These are phyloP conservation scores for Latrodectus geometricus DNA, from an alignment of 1,140 invertebrate species.

Conservation along the genomic window DNA sequence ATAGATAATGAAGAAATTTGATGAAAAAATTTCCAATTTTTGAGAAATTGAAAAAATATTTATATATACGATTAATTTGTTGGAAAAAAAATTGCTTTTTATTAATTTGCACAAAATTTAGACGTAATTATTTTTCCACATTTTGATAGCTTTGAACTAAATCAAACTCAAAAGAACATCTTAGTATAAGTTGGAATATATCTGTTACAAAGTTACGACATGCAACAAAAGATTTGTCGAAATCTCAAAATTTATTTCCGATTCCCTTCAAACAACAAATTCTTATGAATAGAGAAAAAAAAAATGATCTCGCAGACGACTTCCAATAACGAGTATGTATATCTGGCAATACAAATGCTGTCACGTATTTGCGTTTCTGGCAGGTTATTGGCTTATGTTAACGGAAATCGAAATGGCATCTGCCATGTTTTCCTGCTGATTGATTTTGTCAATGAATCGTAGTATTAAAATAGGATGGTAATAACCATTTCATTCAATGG, in stretches of 20 bases:
- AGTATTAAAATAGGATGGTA: conserved; percentile 58
- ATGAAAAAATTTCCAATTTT: too few relatives aligned
- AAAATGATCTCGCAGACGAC: neutral
- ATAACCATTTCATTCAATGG: conserved; percentile 52
- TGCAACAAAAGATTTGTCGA: conserved; percentile 8
- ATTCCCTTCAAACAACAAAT: conserved; percentile 24
- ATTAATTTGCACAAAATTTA: too few relatives aligned
- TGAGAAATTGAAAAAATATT: too few relatives aligned
- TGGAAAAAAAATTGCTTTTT: too few relatives aligned
- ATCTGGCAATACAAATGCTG: conserved; percentile 33
- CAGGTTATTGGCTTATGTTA: conserved; percentile 54
- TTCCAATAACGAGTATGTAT: conserved; percentile 9
- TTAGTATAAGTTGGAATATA: neutral
- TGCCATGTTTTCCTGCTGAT: conserved; percentile 48
- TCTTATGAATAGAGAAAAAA: conserved; percentile 26
- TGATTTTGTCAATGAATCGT: conserved; percentile 59
- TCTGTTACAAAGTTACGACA: neutral
- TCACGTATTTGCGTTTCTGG: conserved; percentile 34
- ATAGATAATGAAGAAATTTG: too few relatives aligned
- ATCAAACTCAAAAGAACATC: too few relatives aligned
- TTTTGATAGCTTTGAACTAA: too few relatives aligned
- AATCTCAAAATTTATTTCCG: conserved; percentile 25
- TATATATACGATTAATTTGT: too few relatives aligned
- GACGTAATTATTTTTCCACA: too few relatives aligned
- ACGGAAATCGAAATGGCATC: conserved; percentile 60